Evolutionary conservation across 2,888 invertebrate genomes (phyloP).

Genomic region (Itoplectis maculator): DNA sequence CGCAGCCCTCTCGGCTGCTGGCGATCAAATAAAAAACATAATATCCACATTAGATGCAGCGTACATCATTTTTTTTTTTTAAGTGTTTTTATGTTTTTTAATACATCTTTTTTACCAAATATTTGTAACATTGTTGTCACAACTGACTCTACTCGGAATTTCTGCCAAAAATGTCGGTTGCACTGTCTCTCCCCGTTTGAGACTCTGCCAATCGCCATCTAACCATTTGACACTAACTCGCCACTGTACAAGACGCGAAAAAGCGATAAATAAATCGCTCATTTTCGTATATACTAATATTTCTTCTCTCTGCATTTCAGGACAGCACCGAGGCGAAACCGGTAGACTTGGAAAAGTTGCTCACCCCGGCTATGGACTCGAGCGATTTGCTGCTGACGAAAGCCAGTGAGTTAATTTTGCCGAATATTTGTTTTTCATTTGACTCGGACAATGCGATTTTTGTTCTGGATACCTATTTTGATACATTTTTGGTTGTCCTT

Average conservation of each 20-base stretch:
- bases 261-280: neutral
- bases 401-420: slow-evolving; percentile 85
- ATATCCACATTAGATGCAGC: slow-evolving; percentile 4
- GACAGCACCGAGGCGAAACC: slow-evolving; percentile 87
- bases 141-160: too few species aligned
- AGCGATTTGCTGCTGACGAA: slow-evolving; percentile 91
- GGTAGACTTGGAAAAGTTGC: slow-evolving; percentile 94
- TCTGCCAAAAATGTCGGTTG: too few species aligned
- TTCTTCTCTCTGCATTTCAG: slow-evolving; percentile 75
- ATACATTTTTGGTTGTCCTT: too few species aligned
- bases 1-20: neutral
- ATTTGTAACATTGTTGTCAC: too few species aligned
- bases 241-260: neutral
- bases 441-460: too few species aligned
- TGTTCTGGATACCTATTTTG: too few species aligned
- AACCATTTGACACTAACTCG: slow-evolving; percentile 5
- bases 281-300: neutral
- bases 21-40: neutral
- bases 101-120: neutral
- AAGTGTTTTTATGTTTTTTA: neutral
- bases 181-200: neutral
- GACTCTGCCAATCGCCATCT: neutral
- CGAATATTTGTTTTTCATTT: slow-evolving; percentile 27
- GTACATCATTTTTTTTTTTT: neutral
- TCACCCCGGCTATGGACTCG: slow-evolving; percentile 94